Evolutionary conservation across 2,797 vertebrate genomes (phyloP), one percentile per base, ranked within the genome.

Genomic region (Phalanger gymnotis): DNA sequence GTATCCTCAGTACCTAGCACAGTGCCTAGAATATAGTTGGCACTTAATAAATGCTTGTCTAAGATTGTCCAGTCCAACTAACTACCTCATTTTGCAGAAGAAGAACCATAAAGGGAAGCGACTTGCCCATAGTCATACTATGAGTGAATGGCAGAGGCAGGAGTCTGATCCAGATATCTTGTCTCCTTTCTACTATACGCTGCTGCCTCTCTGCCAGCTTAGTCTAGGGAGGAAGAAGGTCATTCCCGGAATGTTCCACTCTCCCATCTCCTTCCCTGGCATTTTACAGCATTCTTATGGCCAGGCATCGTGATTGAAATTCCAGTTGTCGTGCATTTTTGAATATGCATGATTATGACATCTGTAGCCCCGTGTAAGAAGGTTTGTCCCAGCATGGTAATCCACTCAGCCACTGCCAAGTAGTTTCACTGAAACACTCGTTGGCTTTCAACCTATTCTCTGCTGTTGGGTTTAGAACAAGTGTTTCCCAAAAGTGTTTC

Each of bases 401-500:
- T 31, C 7, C 53, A 52, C 73, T 93, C 92, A 55, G 30, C 61
- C 0, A 1, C 10, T 94, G 97, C 97, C 98, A 98, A 97, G 92
- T 91, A 95, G 97, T 98, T 98, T 90, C 96, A 97, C 97, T 97
- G 95, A 95, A 98, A 93, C 92, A 97, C 92, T 95, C 91, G 30
- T 97, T 98, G 98, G 98, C 98, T 97, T 94, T 96, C 95, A 96
- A 97, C 58, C 89, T 9, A 54, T 47, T 97, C 97, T 96, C 87
- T 98, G 96, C 97, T 98, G 91, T 98, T 97, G 97, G 98, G 97
- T 98, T 98, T 98, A 98, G 96, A 98, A 98, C 98, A 98, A 99
- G 98, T 98, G 98, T 98, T 98, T 98, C 97, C 98, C 98, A 97
- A 98, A 98, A 98, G 93, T 98, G 96, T 98, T 98, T 98, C 98